These are phyloP conservation scores for human DNA, from an alignment of 2,113 vertebrate species.

Conservation along the genomic window GRCh38 chr13:90863501-90864000, in stretches of 20 bases:
- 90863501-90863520: not conserved
- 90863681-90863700: not conserved
- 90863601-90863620: not conserved
- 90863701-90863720: not conserved
- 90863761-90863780: not conserved
- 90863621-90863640: not conserved
- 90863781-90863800: not conserved
- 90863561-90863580: not conserved
- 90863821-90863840: slow-evolving; percentile 17
- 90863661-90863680: not conserved
- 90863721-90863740: not conserved
- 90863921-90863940: slow-evolving; percentile 27
- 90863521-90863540: not conserved
- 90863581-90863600: not conserved
- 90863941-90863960: not conserved
- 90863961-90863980: not conserved
- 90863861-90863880: not conserved
- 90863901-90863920: slow-evolving; percentile 7
- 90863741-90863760: not conserved
- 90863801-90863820: not conserved
- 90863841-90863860: slow-evolving; percentile 13
- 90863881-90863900: not conserved
- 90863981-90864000: not conserved
- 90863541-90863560: not conserved
- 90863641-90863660: not conserved